Percentiles rank a stretch among this genome's conserved stretches.
phyloP scores from a whole-genome alignment of 2,113 vertebrate genomes.

The Callipepla californica region DNA sequence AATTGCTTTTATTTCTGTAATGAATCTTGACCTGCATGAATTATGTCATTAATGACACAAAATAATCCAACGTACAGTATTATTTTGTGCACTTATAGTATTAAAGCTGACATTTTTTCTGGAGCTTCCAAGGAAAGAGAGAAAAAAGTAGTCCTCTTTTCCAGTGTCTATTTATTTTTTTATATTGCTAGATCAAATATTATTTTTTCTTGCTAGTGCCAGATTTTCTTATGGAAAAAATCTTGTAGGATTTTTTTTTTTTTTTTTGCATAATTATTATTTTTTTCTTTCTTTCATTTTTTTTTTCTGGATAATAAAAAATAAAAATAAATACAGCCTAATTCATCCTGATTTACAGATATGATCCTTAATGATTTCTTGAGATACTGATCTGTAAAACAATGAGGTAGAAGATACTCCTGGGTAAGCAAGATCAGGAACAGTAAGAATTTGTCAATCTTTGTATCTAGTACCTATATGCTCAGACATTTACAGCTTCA shows the following conservation, averaged over 20 bases:
- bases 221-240: not conserved
- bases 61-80: not conserved
- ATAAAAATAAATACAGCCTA: not conserved
- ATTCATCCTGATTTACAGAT: not conserved
- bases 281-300: not conserved
- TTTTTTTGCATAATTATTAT: not conserved
- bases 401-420: not conserved
- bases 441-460: not conserved
- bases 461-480: not conserved
- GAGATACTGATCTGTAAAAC: not conserved
- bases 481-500: not conserved
- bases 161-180: not conserved
- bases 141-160: rapidly evolving
- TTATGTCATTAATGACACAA: not conserved
- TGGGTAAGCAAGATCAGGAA: not conserved
- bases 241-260: not conserved
- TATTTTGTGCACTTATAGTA: not conserved
- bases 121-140: not conserved
- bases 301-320: not conserved
- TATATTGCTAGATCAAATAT: not conserved
- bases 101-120: not conserved
- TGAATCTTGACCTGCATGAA: constrained; percentile 14
- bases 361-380: not conserved
- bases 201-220: not conserved
- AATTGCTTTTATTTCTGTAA: constrained; percentile 17